Percentiles rank a stretch among this genome's conserved stretches.
phyloP scores from a whole-genome alignment of 2,113 vertebrate species.

The Isichthys henryi region DNA sequence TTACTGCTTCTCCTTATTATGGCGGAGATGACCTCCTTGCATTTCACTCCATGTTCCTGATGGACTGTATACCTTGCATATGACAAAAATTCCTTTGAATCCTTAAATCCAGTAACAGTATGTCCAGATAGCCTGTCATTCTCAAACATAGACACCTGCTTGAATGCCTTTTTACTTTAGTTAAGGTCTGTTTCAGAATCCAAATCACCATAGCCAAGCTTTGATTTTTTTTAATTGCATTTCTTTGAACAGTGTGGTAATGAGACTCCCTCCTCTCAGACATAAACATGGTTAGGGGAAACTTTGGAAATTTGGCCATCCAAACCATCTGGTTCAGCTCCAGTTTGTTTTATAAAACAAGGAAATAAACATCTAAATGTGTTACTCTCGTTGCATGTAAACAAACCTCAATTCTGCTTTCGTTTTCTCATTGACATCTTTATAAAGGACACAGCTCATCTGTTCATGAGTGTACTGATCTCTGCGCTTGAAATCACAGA shows the following conservation, averaged over 20 bases:
- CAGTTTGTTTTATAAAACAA: constrained; percentile 24
- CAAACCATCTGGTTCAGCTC: background rate
- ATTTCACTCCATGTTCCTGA: background rate
- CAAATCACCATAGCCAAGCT: background rate
- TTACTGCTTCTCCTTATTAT: background rate
- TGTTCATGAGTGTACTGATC: background rate
- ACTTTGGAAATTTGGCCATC: background rate
- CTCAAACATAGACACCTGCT: background rate
- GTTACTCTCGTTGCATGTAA: constrained; percentile 36
- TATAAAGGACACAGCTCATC: background rate
- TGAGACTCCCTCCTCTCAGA: background rate
- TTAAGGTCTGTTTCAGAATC: background rate
- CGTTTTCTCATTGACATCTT: background rate
- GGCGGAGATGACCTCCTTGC: background rate
- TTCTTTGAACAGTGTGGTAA: background rate
- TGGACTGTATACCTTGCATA: background rate
- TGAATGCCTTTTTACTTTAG: background rate
- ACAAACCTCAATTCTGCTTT: background rate
- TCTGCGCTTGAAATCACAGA: background rate
- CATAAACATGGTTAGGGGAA: constrained; percentile 3
- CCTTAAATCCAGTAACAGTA: background rate
- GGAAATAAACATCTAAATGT: constrained; percentile 57
- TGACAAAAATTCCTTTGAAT: background rate
- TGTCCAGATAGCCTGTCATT: background rate
- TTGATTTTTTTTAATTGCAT: constrained; percentile 13